Conservation (phyloP, 2,797 vertebrate species). For the Sebastes trivittatus region DNA sequence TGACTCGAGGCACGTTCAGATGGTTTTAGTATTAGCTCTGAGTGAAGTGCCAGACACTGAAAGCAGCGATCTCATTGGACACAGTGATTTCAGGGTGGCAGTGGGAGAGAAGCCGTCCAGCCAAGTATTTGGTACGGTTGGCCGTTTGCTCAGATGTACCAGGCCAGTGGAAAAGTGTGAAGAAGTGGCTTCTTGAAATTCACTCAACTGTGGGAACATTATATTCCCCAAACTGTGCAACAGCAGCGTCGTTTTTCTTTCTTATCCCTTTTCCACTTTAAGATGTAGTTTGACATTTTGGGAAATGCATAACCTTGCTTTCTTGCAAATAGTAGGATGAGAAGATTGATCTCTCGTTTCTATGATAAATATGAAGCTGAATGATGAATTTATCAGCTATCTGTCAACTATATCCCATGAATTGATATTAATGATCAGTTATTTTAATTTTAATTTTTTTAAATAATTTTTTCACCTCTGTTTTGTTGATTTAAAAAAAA, state of each 20-base stretch:
- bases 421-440: too few species aligned
- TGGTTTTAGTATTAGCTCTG: slow-evolving; percentile 69
- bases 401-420: accelerated
- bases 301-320: too few species aligned
- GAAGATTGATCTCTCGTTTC: not conserved
- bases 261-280: not conserved
- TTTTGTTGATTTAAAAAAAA: too few species aligned
- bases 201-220: slow-evolving; percentile 38
- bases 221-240: not conserved
- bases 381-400: too few species aligned
- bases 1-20: slow-evolving; percentile 75
- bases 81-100: slow-evolving; percentile 34
- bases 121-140: slow-evolving; percentile 46
- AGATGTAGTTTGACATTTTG: not conserved
- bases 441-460: too few species aligned
- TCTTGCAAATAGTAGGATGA: not conserved
- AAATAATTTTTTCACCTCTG: too few species aligned
- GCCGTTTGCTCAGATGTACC: slow-evolving; percentile 16
- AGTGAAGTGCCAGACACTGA: slow-evolving; percentile 67
- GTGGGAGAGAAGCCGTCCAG: slow-evolving; percentile 39
- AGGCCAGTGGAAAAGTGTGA: slow-evolving; percentile 49
- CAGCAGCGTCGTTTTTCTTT: not conserved
- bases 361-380: not conserved
- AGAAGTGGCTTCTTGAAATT: slow-evolving; percentile 20
- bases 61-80: slow-evolving; percentile 61